Evolutionary conservation across 2,888 invertebrate genomes (phyloP).

Genomic region (Pristionchus entomophagus): DNA sequence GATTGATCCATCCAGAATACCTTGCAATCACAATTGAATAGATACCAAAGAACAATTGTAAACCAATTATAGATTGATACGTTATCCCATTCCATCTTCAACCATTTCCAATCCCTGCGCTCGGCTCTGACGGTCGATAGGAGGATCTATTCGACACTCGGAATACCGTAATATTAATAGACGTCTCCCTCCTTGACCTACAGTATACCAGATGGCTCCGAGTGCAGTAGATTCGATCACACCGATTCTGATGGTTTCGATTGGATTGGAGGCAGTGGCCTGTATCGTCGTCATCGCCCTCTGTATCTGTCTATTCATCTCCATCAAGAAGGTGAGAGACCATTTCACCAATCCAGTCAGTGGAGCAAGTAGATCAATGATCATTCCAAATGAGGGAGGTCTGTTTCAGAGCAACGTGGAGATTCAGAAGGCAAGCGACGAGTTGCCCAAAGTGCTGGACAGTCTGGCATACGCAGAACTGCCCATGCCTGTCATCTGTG

Average conservation of each 20-base stretch:
- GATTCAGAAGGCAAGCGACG: conserved; percentile 38
- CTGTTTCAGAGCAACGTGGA: conserved; percentile 21
- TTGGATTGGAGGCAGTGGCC: not conserved
- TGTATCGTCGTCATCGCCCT: conserved; percentile 20
- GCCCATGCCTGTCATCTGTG: conserved; percentile 48
- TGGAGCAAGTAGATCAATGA: too few relatives aligned
- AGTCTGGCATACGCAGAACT: conserved; percentile 39
- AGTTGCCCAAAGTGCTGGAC: conserved; percentile 40
- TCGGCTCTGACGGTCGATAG: conserved; percentile 25
- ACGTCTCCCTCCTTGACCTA: not conserved
- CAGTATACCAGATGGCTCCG: not conserved
- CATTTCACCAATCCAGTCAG: not conserved
- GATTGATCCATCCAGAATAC: not conserved
- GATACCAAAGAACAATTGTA: not conserved
- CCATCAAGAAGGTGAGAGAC: conserved; percentile 23
- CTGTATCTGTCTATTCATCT: conserved; percentile 12
- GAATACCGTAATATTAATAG: not conserved
- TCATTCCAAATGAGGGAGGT: not conserved
- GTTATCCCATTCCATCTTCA: not conserved
- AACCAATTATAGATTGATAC: too few relatives aligned
- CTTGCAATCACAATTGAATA: not conserved
- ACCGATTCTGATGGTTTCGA: not conserved
- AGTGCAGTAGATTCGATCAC: not conserved
- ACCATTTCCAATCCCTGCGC: not conserved
- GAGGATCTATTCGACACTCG: not conserved